These are phyloP conservation scores for Palaemon carinicauda DNA, from an alignment of 1,140 invertebrate genomes.

Conservation along the genomic window DNA sequence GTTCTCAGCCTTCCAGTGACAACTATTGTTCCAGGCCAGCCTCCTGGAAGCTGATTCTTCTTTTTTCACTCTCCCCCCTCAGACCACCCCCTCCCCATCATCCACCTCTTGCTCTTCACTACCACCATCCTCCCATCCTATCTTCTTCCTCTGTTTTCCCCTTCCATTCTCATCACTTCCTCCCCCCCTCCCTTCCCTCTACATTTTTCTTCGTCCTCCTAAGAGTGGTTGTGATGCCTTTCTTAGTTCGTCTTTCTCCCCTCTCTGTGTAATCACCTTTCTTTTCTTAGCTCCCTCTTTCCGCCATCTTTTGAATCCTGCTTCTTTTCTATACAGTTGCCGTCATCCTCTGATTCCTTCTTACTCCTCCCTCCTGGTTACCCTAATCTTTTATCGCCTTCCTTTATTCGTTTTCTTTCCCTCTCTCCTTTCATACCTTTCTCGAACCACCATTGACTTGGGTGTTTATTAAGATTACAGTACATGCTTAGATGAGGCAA, in stretches of 20 bases:
- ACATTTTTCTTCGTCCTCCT: not conserved
- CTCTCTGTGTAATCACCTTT: too few relatives aligned
- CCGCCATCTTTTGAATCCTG: not conserved
- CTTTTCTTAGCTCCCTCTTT: not conserved
- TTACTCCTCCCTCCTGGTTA: too few relatives aligned
- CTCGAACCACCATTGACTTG: too few relatives aligned
- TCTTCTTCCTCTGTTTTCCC: not conserved
- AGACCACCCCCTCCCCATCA: not conserved
- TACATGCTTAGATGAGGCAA: too few relatives aligned
- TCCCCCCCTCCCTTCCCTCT: too few relatives aligned
- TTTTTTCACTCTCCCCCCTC: not conserved
- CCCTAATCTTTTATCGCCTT: not conserved
- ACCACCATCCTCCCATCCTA: not conserved
- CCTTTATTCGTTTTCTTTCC: not conserved
- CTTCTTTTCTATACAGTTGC: not conserved
- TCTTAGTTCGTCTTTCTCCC: not conserved
- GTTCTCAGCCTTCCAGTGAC: too few relatives aligned
- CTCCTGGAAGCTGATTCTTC: not conserved
- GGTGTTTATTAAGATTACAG: too few relatives aligned
- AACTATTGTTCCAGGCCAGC: too few relatives aligned
- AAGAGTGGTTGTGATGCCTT: too few relatives aligned
- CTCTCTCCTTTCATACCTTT: not conserved
- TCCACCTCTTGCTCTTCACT: not conserved
- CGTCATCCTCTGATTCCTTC: too few relatives aligned
- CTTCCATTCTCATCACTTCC: not conserved